A percentile compares a stretch with the other conserved stretches of the same genome.
These are phyloP conservation scores for Anhinga rufa DNA, from an alignment of 2,113 vertebrate genomes.

Conservation along the genomic window DNA sequence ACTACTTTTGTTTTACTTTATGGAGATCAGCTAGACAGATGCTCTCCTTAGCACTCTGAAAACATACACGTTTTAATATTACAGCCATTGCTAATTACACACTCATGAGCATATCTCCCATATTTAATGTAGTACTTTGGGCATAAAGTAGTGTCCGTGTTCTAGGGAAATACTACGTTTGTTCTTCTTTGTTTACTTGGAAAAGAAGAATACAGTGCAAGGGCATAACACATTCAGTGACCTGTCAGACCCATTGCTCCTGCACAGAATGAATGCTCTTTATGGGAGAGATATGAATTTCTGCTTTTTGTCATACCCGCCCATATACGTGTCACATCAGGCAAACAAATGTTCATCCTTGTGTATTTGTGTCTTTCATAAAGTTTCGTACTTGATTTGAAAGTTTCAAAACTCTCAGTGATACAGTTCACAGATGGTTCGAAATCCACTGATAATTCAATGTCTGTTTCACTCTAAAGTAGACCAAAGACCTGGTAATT, in stretches of 20 bases:
- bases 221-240: neutral
- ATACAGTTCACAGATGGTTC: slow-evolving; percentile 25
- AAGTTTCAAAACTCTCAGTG: neutral
- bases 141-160: neutral
- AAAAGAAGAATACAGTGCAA: neutral
- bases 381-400: neutral
- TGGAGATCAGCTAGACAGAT: neutral
- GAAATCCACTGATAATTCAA: slow-evolving; percentile 46
- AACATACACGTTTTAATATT: neutral
- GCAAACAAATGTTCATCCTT: neutral
- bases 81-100: neutral
- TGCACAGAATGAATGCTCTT: neutral
- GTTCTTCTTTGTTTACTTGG: neutral
- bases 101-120: neutral
- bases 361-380: neutral
- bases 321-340: neutral
- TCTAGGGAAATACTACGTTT: neutral
- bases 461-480: slow-evolving; percentile 43
- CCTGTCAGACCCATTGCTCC: neutral
- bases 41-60: neutral
- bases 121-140: neutral
- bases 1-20: neutral
- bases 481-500: slow-evolving; percentile 51
- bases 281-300: neutral
- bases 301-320: neutral